Conservation (phyloP, 92 coral and sea anemone species). For the Anthopleura xanthogrammica region DNA sequence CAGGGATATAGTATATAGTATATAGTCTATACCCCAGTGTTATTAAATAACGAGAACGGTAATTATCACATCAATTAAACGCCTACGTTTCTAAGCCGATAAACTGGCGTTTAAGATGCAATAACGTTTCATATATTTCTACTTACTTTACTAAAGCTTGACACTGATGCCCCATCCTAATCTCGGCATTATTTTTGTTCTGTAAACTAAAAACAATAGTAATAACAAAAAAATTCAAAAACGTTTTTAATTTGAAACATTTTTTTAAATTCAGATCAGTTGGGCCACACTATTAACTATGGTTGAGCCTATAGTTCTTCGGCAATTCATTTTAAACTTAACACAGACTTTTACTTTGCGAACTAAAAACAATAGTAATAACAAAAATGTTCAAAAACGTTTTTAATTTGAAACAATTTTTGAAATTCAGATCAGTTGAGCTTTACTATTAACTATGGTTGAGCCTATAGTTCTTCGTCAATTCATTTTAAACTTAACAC, state of each 20-base stretch:
- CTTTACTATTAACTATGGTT: too few species aligned
- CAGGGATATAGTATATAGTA: background rate
- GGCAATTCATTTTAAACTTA: background rate
- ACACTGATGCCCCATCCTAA: background rate
- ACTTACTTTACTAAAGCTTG: background rate
- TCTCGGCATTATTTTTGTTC: background rate
- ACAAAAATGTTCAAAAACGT: background rate
- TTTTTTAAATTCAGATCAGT: background rate
- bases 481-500: background rate
- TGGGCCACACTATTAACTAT: too few species aligned
- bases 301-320: background rate
- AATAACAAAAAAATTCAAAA: background rate
- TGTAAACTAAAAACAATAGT: background rate
- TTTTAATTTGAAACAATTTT: background rate
- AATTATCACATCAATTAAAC: constrained; percentile 34
- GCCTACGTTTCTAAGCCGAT: constrained; percentile 9
- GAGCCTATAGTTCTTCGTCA: background rate
- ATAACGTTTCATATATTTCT: constrained; percentile 2
- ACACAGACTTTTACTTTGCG: background rate
- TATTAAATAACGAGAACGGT: constrained; percentile 2
- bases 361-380: background rate
- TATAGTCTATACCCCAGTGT: background rate
- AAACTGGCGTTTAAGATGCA: background rate
- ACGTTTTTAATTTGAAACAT: background rate
- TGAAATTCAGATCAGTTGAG: background rate